A percentile compares a stretch with the other conserved stretches of the same genome.
Evolutionary conservation across 2,113 vertebrate species (phyloP).

Genomic region (Triplophysa siluroides): DNA sequence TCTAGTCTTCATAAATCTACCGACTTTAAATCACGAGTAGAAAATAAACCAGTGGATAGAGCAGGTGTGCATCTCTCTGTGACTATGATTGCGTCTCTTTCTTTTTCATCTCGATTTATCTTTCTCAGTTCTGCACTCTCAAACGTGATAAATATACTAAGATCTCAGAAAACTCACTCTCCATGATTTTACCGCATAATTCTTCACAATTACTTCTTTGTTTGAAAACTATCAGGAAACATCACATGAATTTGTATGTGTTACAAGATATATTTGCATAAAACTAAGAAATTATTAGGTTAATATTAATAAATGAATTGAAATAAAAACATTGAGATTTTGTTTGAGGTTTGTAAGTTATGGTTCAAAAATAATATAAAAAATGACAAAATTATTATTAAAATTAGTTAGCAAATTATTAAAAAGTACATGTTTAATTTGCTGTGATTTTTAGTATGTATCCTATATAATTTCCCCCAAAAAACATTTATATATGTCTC

Average conservation of each 20-base stretch:
- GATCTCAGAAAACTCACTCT: slow-evolving; percentile 20
- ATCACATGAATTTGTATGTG: neutral
- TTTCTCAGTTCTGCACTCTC: slow-evolving; percentile 3
- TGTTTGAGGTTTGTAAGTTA: neutral
- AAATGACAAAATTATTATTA: no score
- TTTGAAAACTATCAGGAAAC: slow-evolving; percentile 13
- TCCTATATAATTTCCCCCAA: no score
- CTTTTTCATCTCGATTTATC: slow-evolving; percentile 6
- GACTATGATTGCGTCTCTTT: slow-evolving; percentile 2
- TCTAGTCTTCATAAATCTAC: slow-evolving; percentile 43
- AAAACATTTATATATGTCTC: no score
- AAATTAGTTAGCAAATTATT: no score
- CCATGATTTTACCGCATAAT: neutral
- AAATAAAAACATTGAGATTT: neutral
- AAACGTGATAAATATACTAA: slow-evolving; percentile 51
- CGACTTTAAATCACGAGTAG: slow-evolving; percentile 33
- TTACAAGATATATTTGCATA: slow-evolving; percentile 4
- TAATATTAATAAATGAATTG: neutral
- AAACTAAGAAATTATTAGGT: neutral
- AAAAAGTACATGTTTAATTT: no score
- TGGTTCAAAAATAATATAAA: neutral
- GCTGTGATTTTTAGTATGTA: no score
- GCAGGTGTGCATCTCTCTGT: slow-evolving; percentile 32
- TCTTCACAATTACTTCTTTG: slow-evolving; percentile 13
- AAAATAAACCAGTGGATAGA: slow-evolving; percentile 30